Evolutionary conservation across 2,113 vertebrate genomes (phyloP), one percentile per base, ranked within the genome.

Genomic region (Melanotaenia duboulayi): DNA sequence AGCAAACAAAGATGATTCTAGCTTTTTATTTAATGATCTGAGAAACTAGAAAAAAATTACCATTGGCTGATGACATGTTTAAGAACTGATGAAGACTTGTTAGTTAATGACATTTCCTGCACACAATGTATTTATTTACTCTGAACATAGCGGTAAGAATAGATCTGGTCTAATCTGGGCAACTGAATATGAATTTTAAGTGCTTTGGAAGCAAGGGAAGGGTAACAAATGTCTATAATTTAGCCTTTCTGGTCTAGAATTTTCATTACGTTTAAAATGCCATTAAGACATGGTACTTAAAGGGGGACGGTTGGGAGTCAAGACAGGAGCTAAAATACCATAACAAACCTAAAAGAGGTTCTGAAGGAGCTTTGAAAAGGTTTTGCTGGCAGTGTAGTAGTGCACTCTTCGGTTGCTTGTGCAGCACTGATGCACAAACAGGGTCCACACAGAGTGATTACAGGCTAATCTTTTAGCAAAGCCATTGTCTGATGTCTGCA

Each of bases 151-250:
- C 12, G 51, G 24, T 35, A 63, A 55, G 14, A 44, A 32, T 22
- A 62, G 42, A 51, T 39, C 22, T 14, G 25, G 25, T 56, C 50
- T 63, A 20, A n/a, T 16, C 10, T 20, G 11, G 51, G 57, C 42
- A 72, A 23, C 25, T 56, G 70, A 64, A n/a, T 8, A 19, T 19
- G 17, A 48, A 56, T 64, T 46, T 25, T 37, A 39, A 42, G 57
- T 49, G 40, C 51, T 17, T 73, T 32, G 16, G 39, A 65, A 37
- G 54, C 32, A 0, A 0, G 28, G 49, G 12, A 46, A 48, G 10
- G 28, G 17, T 0, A n/a, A 7, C 6, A 7, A 39, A 23, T 58
- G 23, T 49, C 32, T 2, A 11, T 40, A 37, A 44, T 19, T 22
- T 37, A 39, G 55, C 16, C 25, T 59, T 59, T 50, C 44, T 24